Evolutionary conservation across 2,888 invertebrate species (phyloP), one percentile per base, ranked within the genome.

Genomic region (Sericinus montela): DNA sequence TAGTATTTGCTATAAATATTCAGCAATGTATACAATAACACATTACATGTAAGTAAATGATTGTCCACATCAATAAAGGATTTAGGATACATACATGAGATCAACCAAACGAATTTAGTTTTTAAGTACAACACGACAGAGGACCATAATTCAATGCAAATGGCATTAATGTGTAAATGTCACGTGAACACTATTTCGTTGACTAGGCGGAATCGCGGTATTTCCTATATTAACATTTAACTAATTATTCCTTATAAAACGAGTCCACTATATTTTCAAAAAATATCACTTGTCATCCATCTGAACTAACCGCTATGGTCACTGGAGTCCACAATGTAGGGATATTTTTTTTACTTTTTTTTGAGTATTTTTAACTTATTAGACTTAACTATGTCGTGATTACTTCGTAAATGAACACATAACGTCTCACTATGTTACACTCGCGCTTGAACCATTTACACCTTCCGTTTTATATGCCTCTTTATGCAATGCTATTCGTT

Each of bases 261-360:
- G 63, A 65, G 58, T 71, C 58, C 63, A 62, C 61, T 58, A 42
- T 55, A 62, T 49, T 43, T 57, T 56, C 58, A 64, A 69, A 73
- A 76, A 82, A 82, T 86, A 86, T 86, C 85, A 86, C 86, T 82
- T 80, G 71, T 75, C 75, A 66, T 72, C 72, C 78, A 78, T 72
- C 60, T 51, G 58, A 57, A 52, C 57, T 57, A n/a, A 53, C 45
- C 57, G 58, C 67, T 64, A 64, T 65, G 46, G 59, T 82, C 86
- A 86, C 86, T 86, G 84, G 85, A 45, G 45, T 39, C 30, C 49
- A 48, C 47, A 79, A 74, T 50, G 51, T 54, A 60, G 58, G 40
- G 41, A 45, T 62, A 60, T 64, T 62, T 65, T 62, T 62, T 54
- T 52, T 54, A 48, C 51, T 30, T 55, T 66, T 70, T 70, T 73